Percentiles rank a stretch among this genome's conserved stretches.
Conservation (phyloP, 2,797 vertebrate species). For the Eulemur albifrons region DNA sequence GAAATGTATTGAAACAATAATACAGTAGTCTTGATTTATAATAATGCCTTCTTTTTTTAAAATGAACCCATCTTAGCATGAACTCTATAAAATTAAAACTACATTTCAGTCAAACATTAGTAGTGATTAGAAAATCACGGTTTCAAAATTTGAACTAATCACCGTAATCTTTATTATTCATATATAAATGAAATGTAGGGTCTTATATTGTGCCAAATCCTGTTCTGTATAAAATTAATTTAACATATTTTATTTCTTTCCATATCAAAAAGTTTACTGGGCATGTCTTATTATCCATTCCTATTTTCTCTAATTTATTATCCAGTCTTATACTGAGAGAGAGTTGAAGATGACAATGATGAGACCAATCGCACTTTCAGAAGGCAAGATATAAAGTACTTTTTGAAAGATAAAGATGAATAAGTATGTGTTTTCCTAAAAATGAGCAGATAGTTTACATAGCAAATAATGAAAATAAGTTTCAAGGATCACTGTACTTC, state of each 20-base stretch:
- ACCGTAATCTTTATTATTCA: neutral
- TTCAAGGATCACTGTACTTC: neutral
- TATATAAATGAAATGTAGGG: constrained; percentile 15
- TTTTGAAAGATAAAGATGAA: neutral
- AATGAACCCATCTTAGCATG: neutral
- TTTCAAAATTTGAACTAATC: constrained; percentile 13
- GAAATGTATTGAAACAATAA: neutral
- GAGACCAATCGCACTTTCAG: neutral
- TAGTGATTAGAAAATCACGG: neutral
- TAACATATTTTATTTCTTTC: constrained; percentile 26
- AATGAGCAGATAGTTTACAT: neutral
- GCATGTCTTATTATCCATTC: neutral
- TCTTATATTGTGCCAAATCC: constrained; percentile 11
- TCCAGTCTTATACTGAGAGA: neutral
- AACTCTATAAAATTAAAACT: constrained; percentile 35
- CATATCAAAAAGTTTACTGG: neutral
- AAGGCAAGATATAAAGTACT: neutral
- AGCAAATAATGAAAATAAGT: neutral
- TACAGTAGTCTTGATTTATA: constrained; percentile 31
- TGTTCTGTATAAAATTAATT: neutral
- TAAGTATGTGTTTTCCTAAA: neutral
- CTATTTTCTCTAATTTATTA: neutral
- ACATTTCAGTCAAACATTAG: constrained; percentile 22
- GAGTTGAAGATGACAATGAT: neutral
- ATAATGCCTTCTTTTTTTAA: neutral